These are phyloP conservation scores for Hartigia nigra DNA, from an alignment of 2,888 invertebrate species.

Conservation along the genomic window DNA sequence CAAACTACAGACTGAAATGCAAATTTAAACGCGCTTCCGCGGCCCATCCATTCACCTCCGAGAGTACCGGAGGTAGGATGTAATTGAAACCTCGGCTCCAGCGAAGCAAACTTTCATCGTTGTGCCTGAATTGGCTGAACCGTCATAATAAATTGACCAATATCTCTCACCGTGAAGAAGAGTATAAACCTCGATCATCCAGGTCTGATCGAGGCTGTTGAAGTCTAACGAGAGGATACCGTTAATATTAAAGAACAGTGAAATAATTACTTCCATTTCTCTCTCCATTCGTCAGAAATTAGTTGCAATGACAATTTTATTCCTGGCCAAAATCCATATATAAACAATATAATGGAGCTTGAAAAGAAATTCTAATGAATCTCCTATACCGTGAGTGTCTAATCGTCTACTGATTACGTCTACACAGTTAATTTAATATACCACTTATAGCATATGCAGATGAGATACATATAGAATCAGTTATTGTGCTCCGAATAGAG, in stretches of 20 bases:
- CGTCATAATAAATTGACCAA: conserved; percentile 1
- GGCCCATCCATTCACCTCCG: conserved; percentile 36
- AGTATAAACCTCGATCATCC: neutral
- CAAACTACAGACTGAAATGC: conserved; percentile 40
- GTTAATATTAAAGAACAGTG: neutral
- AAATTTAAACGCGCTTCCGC: conserved; percentile 45
- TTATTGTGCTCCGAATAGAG: neutral
- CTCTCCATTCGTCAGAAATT: neutral
- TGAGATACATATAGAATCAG: neutral
- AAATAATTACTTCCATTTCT: neutral
- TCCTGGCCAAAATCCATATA: neutral
- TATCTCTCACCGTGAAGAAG: neutral
- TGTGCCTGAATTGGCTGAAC: neutral
- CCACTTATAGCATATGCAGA: neutral
- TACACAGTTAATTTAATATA: neutral
- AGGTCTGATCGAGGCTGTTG: neutral
- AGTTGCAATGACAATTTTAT: neutral
- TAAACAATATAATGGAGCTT: neutral
- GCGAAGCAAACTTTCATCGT: conserved; percentile 2
- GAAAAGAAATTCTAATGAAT: neutral
- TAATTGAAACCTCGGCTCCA: conserved; percentile 37
- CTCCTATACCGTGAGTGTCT: neutral
- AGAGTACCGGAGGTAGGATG: conserved; percentile 21
- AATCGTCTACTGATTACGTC: too few species aligned
- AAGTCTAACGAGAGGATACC: neutral